Percentiles rank a stretch among this genome's conserved stretches.
Evolutionary conservation across 1,140 invertebrate species (phyloP).

Genomic region (Orius insidiosus): DNA sequence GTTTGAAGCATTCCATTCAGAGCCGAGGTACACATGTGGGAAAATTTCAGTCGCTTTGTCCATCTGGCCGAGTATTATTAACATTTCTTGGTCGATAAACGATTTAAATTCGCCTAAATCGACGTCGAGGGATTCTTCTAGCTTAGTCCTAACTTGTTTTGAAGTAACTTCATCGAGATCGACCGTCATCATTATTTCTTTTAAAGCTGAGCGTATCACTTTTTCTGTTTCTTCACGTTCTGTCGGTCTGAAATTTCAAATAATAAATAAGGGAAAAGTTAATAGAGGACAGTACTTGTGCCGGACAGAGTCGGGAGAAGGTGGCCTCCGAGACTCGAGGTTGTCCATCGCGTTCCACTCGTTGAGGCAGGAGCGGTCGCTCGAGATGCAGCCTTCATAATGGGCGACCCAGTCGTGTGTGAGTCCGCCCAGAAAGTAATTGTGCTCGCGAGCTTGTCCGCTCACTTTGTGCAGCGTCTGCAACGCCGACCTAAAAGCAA

Average conservation of each 20-base stretch:
- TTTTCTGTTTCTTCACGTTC: slow-evolving; percentile 71
- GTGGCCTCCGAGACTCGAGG: slow-evolving; percentile 70
- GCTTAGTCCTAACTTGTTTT: slow-evolving; percentile 69
- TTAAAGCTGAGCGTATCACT: slow-evolving; percentile 70
- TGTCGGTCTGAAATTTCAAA: slow-evolving; percentile 37
- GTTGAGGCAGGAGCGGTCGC: slow-evolving; percentile 79
- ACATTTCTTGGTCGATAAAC: slow-evolving; percentile 94
- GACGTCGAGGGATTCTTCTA: slow-evolving; percentile 82
- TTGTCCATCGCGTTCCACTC: slow-evolving; percentile 94
- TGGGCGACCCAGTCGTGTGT: slow-evolving; percentile 82
- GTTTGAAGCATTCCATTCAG: slow-evolving; percentile 98
- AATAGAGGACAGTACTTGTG: slow-evolving; percentile 61
- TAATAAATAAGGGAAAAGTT: background rate
- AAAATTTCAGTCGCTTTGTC: slow-evolving; percentile 93
- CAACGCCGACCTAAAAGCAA: slow-evolving; percentile 72
- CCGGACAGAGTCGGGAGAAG: slow-evolving; percentile 68
- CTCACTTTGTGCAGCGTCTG: slow-evolving; percentile 89
- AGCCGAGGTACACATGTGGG: slow-evolving; percentile 94
- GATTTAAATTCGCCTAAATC: slow-evolving; percentile 80
- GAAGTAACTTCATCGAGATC: slow-evolving; percentile 97
- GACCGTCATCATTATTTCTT: slow-evolving; percentile 95
- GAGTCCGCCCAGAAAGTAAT: slow-evolving; percentile 70
- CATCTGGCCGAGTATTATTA: slow-evolving; percentile 93
- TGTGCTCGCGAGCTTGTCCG: slow-evolving; percentile 61
- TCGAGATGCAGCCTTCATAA: slow-evolving; percentile 74